Conservation (phyloP, 1,140 invertebrate species). For the Bombus consobrinus region DNA sequence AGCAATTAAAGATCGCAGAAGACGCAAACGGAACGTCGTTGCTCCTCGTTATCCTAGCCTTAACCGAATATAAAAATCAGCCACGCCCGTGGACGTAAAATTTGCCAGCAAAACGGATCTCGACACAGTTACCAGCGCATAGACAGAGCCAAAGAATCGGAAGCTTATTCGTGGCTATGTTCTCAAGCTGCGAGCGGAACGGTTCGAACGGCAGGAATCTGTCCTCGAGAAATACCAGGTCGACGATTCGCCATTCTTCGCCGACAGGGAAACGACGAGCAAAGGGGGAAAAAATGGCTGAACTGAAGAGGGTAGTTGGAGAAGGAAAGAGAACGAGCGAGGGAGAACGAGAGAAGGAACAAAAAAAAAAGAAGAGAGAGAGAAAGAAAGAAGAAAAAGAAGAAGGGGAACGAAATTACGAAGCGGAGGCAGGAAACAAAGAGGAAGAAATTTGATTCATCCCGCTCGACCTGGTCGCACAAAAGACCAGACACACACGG, state of each 20-base stretch:
- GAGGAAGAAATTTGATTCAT: constrained; percentile 61
- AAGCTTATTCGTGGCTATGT: background rate
- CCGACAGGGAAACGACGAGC: background rate
- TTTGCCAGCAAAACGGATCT: background rate
- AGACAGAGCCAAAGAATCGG: background rate
- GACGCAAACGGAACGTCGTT: no score
- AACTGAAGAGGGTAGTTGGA: background rate
- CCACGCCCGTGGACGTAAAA: background rate
- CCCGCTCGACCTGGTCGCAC: constrained; percentile 13
- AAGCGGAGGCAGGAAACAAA: constrained; percentile 39
- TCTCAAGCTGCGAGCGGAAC: background rate
- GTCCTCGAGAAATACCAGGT: constrained; percentile 37
- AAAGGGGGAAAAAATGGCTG: background rate
- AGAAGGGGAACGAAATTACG: constrained; percentile 24
- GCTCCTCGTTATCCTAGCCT: no score
- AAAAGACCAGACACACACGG: constrained; percentile 30
- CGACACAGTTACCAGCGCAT: background rate
- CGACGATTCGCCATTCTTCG: constrained; percentile 35
- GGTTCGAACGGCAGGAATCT: constrained; percentile 4
- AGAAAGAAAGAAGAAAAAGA: no score
- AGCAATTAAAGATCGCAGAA: no score
- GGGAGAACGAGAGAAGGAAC: background rate
- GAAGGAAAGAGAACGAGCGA: background rate
- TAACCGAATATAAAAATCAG: no score
- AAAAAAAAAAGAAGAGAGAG: background rate